Conservation (phyloP, 2,888 invertebrate genomes). For the Lumbricus terrestris region DNA sequence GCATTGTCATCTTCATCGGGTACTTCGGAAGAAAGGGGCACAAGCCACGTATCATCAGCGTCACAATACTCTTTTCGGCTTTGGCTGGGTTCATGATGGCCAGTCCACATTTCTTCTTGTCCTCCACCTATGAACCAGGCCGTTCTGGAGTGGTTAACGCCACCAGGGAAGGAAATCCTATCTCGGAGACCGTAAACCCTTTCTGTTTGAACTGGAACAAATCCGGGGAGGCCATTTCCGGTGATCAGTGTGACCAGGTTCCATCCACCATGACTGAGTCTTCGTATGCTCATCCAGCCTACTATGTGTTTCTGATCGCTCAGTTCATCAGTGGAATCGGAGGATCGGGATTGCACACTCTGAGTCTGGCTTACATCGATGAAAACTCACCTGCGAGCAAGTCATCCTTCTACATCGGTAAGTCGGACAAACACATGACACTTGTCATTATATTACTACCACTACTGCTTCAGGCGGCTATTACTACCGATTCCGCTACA, state of each 20-base stretch:
- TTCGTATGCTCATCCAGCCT: slow-evolving; percentile 28
- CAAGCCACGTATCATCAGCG: slow-evolving; percentile 36
- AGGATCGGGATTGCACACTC: slow-evolving; percentile 41
- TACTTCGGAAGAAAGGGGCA: slow-evolving; percentile 36
- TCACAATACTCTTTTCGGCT: slow-evolving; percentile 28
- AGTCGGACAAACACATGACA: not conserved
- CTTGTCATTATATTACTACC: too few relatives aligned
- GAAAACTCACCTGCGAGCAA: slow-evolving; percentile 45
- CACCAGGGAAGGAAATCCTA: not conserved
- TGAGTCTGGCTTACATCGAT: slow-evolving; percentile 49
- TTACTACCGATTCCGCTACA: too few relatives aligned
- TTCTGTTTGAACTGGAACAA: not conserved
- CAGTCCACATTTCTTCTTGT: slow-evolving; percentile 33
- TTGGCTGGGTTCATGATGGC: slow-evolving; percentile 37
- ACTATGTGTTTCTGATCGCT: slow-evolving; percentile 31
- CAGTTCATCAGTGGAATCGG: slow-evolving; percentile 36
- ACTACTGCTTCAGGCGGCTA: too few relatives aligned
- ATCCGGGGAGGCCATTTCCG: not conserved
- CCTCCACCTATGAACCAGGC: not conserved
- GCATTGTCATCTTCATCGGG: slow-evolving; percentile 36
- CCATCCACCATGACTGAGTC: not conserved
- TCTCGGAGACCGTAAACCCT: not conserved
- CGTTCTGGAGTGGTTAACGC: not conserved
- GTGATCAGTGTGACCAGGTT: not conserved
- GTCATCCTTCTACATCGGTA: slow-evolving; percentile 47